These are phyloP conservation scores for Rhodophaea formosa DNA, from an alignment of 2,888 invertebrate species.

Conservation along the genomic window DNA sequence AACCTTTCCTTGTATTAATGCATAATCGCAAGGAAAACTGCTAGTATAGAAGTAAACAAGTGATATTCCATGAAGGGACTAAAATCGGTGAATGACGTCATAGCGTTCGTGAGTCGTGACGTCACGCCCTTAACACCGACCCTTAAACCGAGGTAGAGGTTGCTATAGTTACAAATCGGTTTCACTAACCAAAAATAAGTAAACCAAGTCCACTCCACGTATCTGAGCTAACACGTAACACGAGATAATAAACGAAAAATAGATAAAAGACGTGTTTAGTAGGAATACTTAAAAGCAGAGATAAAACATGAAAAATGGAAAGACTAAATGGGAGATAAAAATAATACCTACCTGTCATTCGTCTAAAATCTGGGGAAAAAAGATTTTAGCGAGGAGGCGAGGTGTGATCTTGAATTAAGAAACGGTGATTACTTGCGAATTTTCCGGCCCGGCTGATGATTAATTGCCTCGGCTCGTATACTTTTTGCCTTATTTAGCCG, in stretches of 20 bases:
- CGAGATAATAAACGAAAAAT: neutral
- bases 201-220: neutral
- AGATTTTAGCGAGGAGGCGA: constrained; percentile 24
- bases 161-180: constrained; percentile 8
- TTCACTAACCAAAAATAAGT: neutral
- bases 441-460: constrained; percentile 51
- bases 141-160: neutral
- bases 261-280: neutral
- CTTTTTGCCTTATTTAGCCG: constrained; percentile 69
- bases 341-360: constrained; percentile 13
- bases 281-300: neutral
- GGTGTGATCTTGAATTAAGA: constrained; percentile 52
- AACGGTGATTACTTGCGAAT: constrained; percentile 49
- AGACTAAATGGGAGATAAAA: constrained; percentile 10
- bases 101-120: constrained; percentile 17
- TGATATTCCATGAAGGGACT: neutral
- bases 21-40: neutral
- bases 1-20: neutral
- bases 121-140: constrained; percentile 16
- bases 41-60: neutral
- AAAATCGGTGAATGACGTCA: constrained; percentile 16
- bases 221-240: neutral
- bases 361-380: constrained; percentile 20
- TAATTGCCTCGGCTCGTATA: constrained; percentile 55
- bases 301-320: neutral